Base-by-base conservation (phyloP, 2,797 vertebrate species). In the Gorsachius magnificus region DNA sequence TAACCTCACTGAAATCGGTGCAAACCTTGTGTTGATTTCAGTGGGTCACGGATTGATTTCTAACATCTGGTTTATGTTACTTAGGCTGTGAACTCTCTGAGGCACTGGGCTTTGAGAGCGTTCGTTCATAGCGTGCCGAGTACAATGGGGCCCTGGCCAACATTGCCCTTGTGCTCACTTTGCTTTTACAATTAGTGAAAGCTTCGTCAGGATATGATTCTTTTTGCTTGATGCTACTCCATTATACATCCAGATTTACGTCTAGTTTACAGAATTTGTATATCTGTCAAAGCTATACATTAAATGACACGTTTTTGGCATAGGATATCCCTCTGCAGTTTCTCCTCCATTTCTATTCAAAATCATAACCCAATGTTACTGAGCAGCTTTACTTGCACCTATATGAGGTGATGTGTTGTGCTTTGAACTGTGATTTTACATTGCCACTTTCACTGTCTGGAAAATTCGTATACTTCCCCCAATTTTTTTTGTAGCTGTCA, bases 91-190 rank as follows among this genome's bases (percentile, higher is more conserved):
- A 57, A 57, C 26, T 74, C 16, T 51, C 25, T 29, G 64, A 70
- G 53, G 41, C 45, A 75, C 50, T 38, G 58, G 18, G n/a, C 53
- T 81, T 65, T 45, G 18, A 81, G 36, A 33, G 26, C 28, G n/a
- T 48, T 71, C 29, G 41, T 77, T 71, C 43, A 17, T 6, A 53
- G 25, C 0, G 0, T n/a, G 12, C 38, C 0, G 1, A 33, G 25
- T 10, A 66, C 51, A 54, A 12, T 20, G 26, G 9, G 5, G 19
- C 26, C 43, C n/a, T 66, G 64, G 58, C 33, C 70, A 56, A 66
- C 36, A 36, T 28, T 64, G 57, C 41, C 35, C 36, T 75, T 81
- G 16, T 9, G 16, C 57, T 56, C 31, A 14, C n/a, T 72, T 77
- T 71, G 26, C 15, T 92, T 65, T 53, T 63, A 45, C 26, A 72